These are phyloP conservation scores for Adelphocoris suturalis DNA, from an alignment of 2,888 invertebrate species.

Conservation along the genomic window DNA sequence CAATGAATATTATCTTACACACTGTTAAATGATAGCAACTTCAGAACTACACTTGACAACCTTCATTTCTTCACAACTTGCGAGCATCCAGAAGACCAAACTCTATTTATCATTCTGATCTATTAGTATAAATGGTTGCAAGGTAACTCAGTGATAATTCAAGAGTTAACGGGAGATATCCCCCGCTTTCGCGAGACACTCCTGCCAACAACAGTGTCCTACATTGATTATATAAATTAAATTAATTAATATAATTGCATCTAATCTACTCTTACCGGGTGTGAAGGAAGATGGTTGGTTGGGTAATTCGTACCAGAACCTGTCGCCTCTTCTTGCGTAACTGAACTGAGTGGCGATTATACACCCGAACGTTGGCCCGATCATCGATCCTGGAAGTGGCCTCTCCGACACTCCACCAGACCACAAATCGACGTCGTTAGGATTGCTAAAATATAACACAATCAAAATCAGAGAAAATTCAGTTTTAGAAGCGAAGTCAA, in stretches of 20 bases:
- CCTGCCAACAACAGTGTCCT: too few relatives aligned
- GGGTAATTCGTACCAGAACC: constrained; percentile 96
- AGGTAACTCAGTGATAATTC: too few relatives aligned
- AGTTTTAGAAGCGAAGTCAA: too few relatives aligned
- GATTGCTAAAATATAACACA: constrained; percentile 82
- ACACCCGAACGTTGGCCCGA: constrained; percentile 96
- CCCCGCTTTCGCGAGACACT: too few relatives aligned
- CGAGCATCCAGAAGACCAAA: too few relatives aligned
- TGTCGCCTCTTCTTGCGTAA: constrained; percentile 91
- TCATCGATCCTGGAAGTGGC: constrained; percentile 93
- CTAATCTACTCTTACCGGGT: constrained; percentile 81
- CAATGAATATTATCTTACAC: too few relatives aligned
- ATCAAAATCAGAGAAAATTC: background rate
- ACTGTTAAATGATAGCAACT: background rate
- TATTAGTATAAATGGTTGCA: too few relatives aligned
- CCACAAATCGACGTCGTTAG: constrained; percentile 95
- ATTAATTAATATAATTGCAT: too few relatives aligned
- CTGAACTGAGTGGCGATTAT: constrained; percentile 96
- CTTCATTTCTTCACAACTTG: too few relatives aligned
- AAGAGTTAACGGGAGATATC: too few relatives aligned
- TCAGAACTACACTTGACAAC: background rate
- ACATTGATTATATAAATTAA: too few relatives aligned
- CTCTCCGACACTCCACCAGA: constrained; percentile 95
- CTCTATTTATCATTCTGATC: too few relatives aligned
- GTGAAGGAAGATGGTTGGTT: constrained; percentile 95